phyloP scores from a whole-genome alignment of 1,140 invertebrate species.

The Drosophila kanapiae region DNA sequence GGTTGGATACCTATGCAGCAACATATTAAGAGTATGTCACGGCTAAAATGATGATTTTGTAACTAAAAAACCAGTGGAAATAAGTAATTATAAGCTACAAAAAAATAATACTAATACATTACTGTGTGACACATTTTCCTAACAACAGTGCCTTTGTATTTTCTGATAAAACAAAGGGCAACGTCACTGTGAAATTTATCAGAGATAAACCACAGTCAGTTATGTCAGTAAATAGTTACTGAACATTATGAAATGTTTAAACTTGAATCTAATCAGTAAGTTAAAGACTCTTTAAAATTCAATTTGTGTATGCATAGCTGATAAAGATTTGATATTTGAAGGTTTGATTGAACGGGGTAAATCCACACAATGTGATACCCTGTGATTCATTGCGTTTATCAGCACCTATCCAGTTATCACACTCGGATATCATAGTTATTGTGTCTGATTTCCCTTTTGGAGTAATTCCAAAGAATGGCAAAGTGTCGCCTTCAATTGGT shows the following conservation, averaged over 20 bases:
- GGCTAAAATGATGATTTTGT: slow-evolving; percentile 7
- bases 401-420: slow-evolving; percentile 2
- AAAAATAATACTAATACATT: background rate
- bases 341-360: background rate
- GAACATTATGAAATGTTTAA: background rate
- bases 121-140: background rate
- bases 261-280: slow-evolving; percentile 14
- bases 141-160: background rate
- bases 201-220: background rate
- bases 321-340: background rate
- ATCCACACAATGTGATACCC: slow-evolving; percentile 4
- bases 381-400: slow-evolving; percentile 13
- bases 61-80: background rate
- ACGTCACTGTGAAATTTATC: background rate
- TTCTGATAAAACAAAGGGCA: background rate
- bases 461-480: slow-evolving; percentile 1
- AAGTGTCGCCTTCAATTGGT: slow-evolving; percentile 41
- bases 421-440: slow-evolving; percentile 14
- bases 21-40: slow-evolving; percentile 12
- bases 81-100: slow-evolving; percentile 5
- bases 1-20: slow-evolving; percentile 6
- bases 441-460: background rate
- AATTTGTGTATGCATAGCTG: background rate
- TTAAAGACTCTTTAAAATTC: background rate
- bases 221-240: background rate